Conservation (phyloP, 2,888 invertebrate genomes). For the Volucella bombylans region DNA sequence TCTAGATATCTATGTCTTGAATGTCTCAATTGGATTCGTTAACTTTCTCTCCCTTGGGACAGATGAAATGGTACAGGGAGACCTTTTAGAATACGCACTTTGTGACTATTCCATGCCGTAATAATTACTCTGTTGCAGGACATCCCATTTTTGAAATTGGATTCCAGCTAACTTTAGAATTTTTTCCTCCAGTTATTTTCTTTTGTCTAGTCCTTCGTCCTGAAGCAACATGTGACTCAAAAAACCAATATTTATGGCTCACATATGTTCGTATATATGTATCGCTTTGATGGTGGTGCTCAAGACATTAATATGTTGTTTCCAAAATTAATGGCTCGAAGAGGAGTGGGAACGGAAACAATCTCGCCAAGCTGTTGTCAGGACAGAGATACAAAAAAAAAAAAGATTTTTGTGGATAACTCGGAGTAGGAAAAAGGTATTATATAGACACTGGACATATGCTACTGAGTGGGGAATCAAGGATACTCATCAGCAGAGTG, state of each 20-base stretch:
- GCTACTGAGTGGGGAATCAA: too few species aligned
- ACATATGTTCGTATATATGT: background rate
- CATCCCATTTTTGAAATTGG: constrained; percentile 3
- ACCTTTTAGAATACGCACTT: constrained; percentile 12
- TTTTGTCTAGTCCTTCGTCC: background rate
- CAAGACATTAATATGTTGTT: constrained; percentile 44
- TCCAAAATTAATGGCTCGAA: constrained; percentile 27
- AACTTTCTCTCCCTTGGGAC: background rate
- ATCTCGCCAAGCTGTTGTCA: background rate
- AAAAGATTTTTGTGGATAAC: too few species aligned
- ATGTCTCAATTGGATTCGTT: constrained; percentile 37
- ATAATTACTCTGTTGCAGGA: constrained; percentile 40
- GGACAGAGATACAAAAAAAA: too few species aligned
- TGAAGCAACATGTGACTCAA: constrained; percentile 43
- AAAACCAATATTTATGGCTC: constrained; percentile 44
- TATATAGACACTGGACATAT: too few species aligned
- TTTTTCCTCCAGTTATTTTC: too few species aligned
- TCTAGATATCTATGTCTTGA: background rate
- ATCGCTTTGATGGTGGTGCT: constrained; percentile 28
- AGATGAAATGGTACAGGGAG: too few species aligned
- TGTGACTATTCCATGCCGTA: constrained; percentile 3
- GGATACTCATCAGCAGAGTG: too few species aligned
- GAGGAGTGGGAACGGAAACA: constrained; percentile 9
- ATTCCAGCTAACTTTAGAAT: too few species aligned
- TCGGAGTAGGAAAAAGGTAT: too few species aligned